phyloP scores from a whole-genome alignment of 2,113 vertebrate species.

The Mobula hypostoma region DNA sequence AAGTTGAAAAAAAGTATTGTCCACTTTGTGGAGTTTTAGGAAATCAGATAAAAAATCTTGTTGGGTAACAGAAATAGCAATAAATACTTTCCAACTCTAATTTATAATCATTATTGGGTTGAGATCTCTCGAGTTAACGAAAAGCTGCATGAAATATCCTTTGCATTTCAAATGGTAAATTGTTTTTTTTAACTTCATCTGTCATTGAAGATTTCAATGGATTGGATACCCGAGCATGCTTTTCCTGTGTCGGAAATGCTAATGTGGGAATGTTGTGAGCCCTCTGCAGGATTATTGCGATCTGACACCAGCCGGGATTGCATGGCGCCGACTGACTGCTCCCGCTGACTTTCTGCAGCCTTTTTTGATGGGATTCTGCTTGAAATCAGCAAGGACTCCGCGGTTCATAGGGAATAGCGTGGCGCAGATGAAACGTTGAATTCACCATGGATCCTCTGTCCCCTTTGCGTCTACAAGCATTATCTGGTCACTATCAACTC shows the following conservation, averaged over 20 bases:
- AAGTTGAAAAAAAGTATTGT: not conserved
- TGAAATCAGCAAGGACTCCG: not conserved
- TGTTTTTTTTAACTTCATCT: not conserved
- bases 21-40: not conserved
- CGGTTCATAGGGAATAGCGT: not conserved
- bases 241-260: constrained; percentile 34
- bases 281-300: constrained; percentile 37
- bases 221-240: not conserved
- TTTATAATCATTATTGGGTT: not conserved
- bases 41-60: not conserved
- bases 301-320: constrained; percentile 33
- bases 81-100: no score
- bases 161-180: not conserved
- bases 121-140: not conserved
- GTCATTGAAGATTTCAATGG: not conserved
- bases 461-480: not conserved
- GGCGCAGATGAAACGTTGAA: constrained; percentile 14
- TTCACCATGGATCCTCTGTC: not conserved
- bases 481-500: not conserved
- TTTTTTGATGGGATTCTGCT: not conserved
- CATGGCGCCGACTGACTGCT: constrained; percentile 12
- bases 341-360: constrained; percentile 9
- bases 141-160: not conserved
- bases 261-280: constrained; percentile 35
- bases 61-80: not conserved